These are phyloP conservation scores for Temnothorax rugatulus DNA, from an alignment of 2,888 invertebrate genomes.

Conservation along the genomic window DNA sequence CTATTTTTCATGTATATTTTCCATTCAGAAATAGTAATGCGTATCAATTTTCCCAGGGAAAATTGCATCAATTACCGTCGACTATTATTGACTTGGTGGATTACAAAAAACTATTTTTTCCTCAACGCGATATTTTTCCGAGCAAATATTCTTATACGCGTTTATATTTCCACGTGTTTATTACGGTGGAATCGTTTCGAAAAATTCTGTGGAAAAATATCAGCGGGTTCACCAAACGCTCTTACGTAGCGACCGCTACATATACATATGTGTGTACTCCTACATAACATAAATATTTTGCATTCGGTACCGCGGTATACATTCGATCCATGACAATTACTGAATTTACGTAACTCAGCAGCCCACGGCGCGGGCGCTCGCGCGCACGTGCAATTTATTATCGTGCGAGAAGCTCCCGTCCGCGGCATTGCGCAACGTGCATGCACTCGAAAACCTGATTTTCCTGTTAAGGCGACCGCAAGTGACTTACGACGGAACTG, in stretches of 20 bases:
- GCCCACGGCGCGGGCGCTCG: conserved; percentile 6
- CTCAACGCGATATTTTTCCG: neutral
- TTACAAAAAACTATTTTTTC: neutral
- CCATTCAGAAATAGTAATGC: neutral
- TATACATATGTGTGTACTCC: neutral
- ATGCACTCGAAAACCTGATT: conserved; percentile 54
- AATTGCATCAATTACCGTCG: neutral
- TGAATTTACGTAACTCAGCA: conserved; percentile 53
- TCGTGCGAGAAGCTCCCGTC: conserved; percentile 40
- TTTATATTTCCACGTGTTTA: neutral
- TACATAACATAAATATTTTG: conserved; percentile 37
- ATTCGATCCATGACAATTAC: conserved; percentile 38
- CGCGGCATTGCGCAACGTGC: conserved; percentile 21
- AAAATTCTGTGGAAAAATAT: neutral
- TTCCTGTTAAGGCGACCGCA: conserved; percentile 50
- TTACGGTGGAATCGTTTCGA: neutral
- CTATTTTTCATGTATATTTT: neutral
- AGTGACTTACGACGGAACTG: conserved; percentile 47
- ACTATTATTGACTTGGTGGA: neutral
- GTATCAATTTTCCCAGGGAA: neutral
- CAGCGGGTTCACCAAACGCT: neutral
- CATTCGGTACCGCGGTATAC: conserved; percentile 22
- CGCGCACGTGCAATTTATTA: conserved; percentile 45
- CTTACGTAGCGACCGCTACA: neutral
- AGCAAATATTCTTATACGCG: conserved; percentile 6